Conservation (phyloP, 2,888 invertebrate species). For the Chloromyia formosa region DNA sequence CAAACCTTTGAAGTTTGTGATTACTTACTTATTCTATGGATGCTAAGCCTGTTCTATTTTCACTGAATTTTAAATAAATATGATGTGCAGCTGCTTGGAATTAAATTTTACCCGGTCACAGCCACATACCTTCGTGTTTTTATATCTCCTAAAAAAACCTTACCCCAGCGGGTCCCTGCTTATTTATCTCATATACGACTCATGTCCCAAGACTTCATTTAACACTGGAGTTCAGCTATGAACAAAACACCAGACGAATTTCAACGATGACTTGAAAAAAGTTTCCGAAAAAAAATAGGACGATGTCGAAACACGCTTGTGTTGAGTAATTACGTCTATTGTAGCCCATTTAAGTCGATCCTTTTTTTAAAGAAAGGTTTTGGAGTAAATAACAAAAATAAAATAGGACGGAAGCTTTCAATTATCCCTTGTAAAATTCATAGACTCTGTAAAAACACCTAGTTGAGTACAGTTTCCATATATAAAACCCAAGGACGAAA, state of each 20-base stretch:
- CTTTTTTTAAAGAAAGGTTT: background rate
- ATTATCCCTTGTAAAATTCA: background rate
- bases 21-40: too few species aligned
- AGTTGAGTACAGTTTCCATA: background rate
- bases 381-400: background rate
- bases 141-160: too few species aligned
- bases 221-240: too few species aligned
- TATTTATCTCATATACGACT: too few species aligned
- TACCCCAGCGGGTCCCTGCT: too few species aligned
- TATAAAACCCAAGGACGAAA: background rate
- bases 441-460: background rate
- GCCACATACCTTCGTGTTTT: too few species aligned
- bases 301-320: background rate
- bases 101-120: too few species aligned
- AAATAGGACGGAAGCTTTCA: background rate
- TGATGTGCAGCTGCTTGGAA: too few species aligned
- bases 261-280: background rate
- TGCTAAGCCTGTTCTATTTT: too few species aligned
- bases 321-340: slow-evolving; percentile 34
- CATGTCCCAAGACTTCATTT: too few species aligned
- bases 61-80: too few species aligned
- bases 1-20: too few species aligned
- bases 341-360: slow-evolving; percentile 25
- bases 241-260: background rate
- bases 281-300: background rate